Evolutionary conservation across 1,140 invertebrate species (phyloP).

Genomic region (Papilio xuthus): DNA sequence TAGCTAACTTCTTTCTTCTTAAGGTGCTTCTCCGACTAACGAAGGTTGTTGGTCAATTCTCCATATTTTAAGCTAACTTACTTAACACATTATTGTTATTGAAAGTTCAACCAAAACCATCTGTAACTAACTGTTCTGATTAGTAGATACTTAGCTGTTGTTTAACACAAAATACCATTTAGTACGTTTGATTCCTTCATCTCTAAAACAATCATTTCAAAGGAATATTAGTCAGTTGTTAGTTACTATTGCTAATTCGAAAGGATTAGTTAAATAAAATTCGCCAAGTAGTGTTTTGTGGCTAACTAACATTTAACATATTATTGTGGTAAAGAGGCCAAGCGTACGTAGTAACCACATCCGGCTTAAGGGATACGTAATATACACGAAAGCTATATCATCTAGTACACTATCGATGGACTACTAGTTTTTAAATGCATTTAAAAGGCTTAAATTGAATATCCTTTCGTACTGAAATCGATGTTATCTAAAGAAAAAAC

Average conservation of each 20-base stretch:
- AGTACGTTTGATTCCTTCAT: background rate
- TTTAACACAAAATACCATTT: background rate
- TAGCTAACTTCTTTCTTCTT: too few relatives aligned
- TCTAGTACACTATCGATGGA: background rate
- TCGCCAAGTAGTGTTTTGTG: background rate
- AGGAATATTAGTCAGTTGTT: background rate
- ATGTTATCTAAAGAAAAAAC: background rate
- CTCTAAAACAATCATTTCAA: background rate
- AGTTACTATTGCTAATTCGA: background rate
- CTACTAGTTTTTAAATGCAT: background rate
- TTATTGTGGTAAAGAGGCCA: constrained; percentile 32
- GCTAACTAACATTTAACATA: constrained; percentile 20
- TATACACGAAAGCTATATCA: constrained; percentile 21
- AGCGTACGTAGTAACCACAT: constrained; percentile 33
- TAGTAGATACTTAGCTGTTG: background rate
- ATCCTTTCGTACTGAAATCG: too few relatives aligned
- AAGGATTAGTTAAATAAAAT: background rate
- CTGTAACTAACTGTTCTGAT: background rate
- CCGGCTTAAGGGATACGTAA: constrained; percentile 29
- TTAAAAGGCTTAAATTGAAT: background rate
- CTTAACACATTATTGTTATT: background rate
- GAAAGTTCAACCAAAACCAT: too few relatives aligned
- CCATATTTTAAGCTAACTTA: too few relatives aligned
- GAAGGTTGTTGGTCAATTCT: too few relatives aligned
- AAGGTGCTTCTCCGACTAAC: too few relatives aligned